phyloP scores from a whole-genome alignment of 2,888 invertebrate species.

The Tyria jacobaeae region DNA sequence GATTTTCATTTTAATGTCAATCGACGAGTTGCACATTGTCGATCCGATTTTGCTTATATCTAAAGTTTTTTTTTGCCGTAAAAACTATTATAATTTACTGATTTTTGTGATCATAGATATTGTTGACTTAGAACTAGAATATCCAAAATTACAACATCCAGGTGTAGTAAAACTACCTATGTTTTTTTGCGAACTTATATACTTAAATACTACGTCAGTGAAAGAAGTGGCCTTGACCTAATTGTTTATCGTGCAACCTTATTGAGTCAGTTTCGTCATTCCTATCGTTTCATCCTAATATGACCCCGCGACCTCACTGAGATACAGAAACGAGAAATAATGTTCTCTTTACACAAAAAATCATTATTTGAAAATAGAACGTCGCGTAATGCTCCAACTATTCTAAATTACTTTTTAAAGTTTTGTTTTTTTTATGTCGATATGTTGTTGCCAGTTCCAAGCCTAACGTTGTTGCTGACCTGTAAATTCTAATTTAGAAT shows the following conservation, averaged over 20 bases:
- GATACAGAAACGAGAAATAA: conserved; percentile 17
- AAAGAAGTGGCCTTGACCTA: conserved; percentile 53
- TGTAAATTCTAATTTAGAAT: conserved; percentile 9
- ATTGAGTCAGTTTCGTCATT: conserved; percentile 49
- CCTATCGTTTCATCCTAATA: conserved; percentile 26
- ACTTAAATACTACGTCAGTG: conserved; percentile 22
- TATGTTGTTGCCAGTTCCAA: conserved; percentile 1
- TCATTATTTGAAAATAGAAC: conserved; percentile 9
- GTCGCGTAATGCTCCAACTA: background rate
- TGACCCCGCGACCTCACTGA: conserved; percentile 33
- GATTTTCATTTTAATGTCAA: too few relatives aligned
- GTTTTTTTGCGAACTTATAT: background rate
- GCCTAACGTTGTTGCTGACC: background rate
- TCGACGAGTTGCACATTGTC: too few relatives aligned
- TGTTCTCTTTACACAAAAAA: conserved; percentile 4
- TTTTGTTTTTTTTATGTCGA: conserved; percentile 3
- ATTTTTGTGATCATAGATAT: background rate
- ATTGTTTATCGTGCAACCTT: conserved; percentile 35
- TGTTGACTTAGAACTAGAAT: background rate
- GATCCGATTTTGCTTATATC: too few relatives aligned
- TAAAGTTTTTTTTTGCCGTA: too few relatives aligned
- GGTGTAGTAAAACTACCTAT: too few relatives aligned
- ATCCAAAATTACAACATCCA: background rate
- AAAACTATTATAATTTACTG: too few relatives aligned
- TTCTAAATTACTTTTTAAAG: conserved; percentile 7